Evolutionary conservation across 2,888 invertebrate species (phyloP).

Genomic region (Campaea margaritaria): DNA sequence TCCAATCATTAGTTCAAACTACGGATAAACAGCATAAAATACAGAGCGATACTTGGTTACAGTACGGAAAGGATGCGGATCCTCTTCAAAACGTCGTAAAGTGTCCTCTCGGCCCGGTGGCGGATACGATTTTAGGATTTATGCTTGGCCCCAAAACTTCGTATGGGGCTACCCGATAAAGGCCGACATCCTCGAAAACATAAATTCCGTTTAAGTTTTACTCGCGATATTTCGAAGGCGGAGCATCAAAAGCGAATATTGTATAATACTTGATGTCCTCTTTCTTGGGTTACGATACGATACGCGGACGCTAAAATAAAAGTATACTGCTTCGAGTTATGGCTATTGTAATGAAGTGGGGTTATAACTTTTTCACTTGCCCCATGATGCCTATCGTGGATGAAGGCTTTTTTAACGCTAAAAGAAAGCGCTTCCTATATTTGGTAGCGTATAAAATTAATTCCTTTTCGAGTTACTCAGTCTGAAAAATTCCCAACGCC

Average conservation of each 20-base stretch:
- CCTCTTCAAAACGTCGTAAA: conserved; percentile 59
- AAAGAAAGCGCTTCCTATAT: not conserved
- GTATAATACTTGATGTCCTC: conserved; percentile 31
- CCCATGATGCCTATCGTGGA: conserved; percentile 24
- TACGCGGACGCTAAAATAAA: conserved; percentile 36
- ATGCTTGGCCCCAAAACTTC: conserved; percentile 58
- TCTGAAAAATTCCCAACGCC: too few relatives aligned
- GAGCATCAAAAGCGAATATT: conserved; percentile 34
- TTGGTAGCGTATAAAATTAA: not conserved
- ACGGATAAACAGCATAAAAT: conserved; percentile 41
- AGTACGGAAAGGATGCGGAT: conserved; percentile 45
- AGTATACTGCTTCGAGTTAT: conserved; percentile 33
- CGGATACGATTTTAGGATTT: conserved; percentile 62
- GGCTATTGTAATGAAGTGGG: conserved; percentile 31
- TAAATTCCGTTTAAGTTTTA: conserved; percentile 52
- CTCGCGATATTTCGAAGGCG: conserved; percentile 32
- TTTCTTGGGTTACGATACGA: conserved; percentile 36
- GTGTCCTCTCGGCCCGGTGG: conserved; percentile 50
- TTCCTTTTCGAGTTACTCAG: too few relatives aligned
- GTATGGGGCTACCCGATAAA: conserved; percentile 58
- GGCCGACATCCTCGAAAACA: conserved; percentile 55
- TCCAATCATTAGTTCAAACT: conserved; percentile 40
- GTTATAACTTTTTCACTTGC: conserved; percentile 29
- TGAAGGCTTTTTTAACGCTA: not conserved
- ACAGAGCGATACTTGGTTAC: conserved; percentile 35